A percentile compares a stretch with the other conserved stretches of the same genome.
Evolutionary conservation across 2,113 vertebrate genomes (phyloP).

Genomic region (Guaruba guarouba): DNA sequence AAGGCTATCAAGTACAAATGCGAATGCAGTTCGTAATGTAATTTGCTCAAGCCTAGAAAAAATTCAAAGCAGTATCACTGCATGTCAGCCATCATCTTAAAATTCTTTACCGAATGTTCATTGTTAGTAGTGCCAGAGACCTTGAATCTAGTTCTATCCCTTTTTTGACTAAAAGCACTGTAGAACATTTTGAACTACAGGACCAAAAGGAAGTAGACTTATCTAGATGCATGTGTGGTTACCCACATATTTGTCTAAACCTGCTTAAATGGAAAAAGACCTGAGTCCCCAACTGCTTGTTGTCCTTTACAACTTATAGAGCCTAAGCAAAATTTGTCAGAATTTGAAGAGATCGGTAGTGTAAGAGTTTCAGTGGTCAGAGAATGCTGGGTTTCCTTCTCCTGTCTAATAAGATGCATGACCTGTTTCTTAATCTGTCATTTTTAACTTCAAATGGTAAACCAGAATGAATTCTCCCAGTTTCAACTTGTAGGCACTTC

Average conservation of each 20-base stretch:
- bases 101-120: background rate
- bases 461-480: background rate
- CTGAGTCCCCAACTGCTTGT: background rate
- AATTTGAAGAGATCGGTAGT: background rate
- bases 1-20: background rate
- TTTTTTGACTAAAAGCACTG: background rate
- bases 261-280: background rate
- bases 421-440: background rate
- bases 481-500: background rate
- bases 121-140: background rate
- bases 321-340: background rate
- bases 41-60: background rate
- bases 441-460: background rate
- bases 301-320: background rate
- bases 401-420: background rate
- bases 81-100: background rate
- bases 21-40: fast-evolving
- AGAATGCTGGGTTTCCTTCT: background rate
- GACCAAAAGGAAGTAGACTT: background rate
- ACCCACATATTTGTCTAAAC: background rate
- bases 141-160: background rate
- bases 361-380: background rate
- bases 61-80: background rate
- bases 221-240: background rate
- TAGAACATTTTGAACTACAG: background rate